Evolutionary conservation across 2,888 invertebrate genomes (phyloP), one percentile per base, ranked within the genome.

Genomic region (Dione vanillae): DNA sequence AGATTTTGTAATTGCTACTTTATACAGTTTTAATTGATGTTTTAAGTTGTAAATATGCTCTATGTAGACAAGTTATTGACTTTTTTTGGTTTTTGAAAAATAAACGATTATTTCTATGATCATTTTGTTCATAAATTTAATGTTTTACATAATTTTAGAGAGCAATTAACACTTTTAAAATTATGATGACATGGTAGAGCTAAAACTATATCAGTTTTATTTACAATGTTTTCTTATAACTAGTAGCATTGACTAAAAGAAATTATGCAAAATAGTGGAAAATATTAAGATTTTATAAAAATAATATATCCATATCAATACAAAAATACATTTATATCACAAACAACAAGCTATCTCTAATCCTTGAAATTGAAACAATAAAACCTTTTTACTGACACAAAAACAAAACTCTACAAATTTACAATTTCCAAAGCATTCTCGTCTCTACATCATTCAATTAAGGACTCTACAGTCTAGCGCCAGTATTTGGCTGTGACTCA

Each of bases 401-500:
- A 3, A 45, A 45, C 45, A 45, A 52, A 27, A 52, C 51, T 14
- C 27, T 27, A 16, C 10, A 19, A 16, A 35, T n/a, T n/a, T 16
- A 19, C 5, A 51, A n/a, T 19, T 35, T n/a, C n/a, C 12, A 37
- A 47, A 11, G 7, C 35, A 68, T 54, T 45, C 9, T 47, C 52
- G 35, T 62, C 61, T 65, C 68, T 70, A 65, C 41, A 49, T 19
- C 65, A 9, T 66, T 14, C 19, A 64, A 27, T 51, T 68, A 69
- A 62, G 54, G 12, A 40, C 54, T 54, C 52, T 61, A 59, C 51
- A 41, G 19, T 9, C 14, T 14, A 27, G 5, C 58, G 51, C 49
- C 65, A 66, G 65, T 45, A 72, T 58, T 66, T 68, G 74, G 72
- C 74, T 58, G 56, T 73, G 73, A 75, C 68, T 73, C 75, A 73